Evolutionary conservation across 2,113 vertebrate genomes (phyloP).

Genomic region (Dicaeum eximium): DNA sequence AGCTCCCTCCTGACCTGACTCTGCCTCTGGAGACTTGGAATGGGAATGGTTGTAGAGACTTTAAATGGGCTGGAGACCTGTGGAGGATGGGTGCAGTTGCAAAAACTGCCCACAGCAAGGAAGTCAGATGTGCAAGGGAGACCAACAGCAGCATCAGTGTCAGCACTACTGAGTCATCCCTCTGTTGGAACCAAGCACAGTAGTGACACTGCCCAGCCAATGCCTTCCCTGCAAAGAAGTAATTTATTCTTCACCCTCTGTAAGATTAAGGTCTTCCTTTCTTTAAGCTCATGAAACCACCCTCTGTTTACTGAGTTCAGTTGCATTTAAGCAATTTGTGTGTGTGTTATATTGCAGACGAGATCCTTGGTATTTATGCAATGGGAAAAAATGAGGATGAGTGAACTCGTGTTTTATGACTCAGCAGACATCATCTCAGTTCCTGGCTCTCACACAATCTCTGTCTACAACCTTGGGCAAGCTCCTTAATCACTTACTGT

Average conservation of each 20-base stretch:
- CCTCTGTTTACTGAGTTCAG: background rate
- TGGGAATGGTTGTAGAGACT: background rate
- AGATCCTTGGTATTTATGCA: background rate
- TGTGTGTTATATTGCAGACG: background rate
- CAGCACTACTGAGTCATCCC: background rate
- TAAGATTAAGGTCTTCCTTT: background rate
- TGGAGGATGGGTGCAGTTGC: background rate
- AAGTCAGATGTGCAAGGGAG: background rate
- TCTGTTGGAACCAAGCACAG: background rate
- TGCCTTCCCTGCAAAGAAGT: background rate
- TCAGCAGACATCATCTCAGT: conserved; percentile 2
- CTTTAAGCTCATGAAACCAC: background rate
- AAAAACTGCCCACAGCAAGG: background rate
- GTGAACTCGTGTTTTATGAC: conserved; percentile 3
- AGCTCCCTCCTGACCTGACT: background rate
- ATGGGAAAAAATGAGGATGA: conserved; percentile 4
- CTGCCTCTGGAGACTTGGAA: background rate
- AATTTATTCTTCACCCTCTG: background rate
- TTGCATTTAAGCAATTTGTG: background rate
- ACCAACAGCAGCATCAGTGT: background rate
- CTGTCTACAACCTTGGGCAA: background rate
- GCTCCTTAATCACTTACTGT: background rate
- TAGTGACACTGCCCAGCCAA: background rate
- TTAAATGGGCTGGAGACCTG: background rate
- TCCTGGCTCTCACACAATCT: background rate